These are phyloP conservation scores for Podabrus alpinus DNA, from an alignment of 2,888 invertebrate species.

Conservation along the genomic window DNA sequence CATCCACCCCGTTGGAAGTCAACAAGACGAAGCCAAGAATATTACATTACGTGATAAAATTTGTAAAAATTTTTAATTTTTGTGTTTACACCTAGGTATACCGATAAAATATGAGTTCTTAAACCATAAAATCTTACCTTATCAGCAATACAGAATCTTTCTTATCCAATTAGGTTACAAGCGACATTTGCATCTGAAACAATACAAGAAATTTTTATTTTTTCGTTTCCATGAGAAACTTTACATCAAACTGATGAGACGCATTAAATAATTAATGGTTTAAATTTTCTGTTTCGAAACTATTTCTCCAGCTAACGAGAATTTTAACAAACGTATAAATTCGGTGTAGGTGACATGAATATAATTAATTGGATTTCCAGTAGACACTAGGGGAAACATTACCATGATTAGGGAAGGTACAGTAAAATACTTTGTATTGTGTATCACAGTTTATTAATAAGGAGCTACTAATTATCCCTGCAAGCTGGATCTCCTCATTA, in stretches of 20 bases:
- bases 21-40: conserved; percentile 25
- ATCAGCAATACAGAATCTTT: background rate
- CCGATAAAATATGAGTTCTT: conserved; percentile 7
- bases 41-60: conserved; percentile 22
- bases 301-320: background rate
- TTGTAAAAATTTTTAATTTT: conserved; percentile 11
- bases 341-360: background rate
- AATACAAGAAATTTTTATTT: background rate
- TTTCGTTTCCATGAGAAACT: background rate
- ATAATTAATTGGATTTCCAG: background rate
- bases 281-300: background rate
- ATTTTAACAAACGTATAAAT: background rate
- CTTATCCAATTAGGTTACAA: background rate
- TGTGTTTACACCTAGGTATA: conserved; percentile 2
- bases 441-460: background rate
- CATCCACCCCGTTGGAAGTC: conserved; percentile 31
- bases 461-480: background rate
- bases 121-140: conserved; percentile 10
- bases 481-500: background rate
- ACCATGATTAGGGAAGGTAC: background rate
- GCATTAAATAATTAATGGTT: background rate
- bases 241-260: background rate
- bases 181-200: background rate
- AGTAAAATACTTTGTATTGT: background rate
- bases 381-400: background rate